Percentiles rank a stretch among this genome's conserved stretches.
Evolutionary conservation across 2,888 invertebrate species (phyloP).

Genomic region (Nomada hirtipes): DNA sequence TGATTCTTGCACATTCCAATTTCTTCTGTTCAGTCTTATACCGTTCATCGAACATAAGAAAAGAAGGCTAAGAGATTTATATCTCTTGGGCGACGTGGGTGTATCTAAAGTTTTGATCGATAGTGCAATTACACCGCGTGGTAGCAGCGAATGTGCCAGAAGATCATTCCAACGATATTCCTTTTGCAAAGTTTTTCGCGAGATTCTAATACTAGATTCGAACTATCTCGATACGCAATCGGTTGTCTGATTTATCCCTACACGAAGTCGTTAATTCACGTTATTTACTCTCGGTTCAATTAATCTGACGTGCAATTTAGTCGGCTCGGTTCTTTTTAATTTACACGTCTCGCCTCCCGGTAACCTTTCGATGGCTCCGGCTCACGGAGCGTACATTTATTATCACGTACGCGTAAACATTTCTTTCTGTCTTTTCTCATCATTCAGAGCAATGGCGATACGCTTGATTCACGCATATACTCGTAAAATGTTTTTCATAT

Average conservation of each 20-base stretch:
- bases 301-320: slow-evolving; percentile 58
- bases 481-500: background rate
- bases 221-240: slow-evolving; percentile 46
- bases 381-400: no score
- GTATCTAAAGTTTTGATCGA: slow-evolving; percentile 29
- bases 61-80: slow-evolving; percentile 9
- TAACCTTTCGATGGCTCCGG: slow-evolving; percentile 46
- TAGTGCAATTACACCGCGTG: slow-evolving; percentile 30
- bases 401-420: slow-evolving; percentile 18
- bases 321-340: slow-evolving; percentile 40
- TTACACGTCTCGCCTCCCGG: background rate
- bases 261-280: slow-evolving; percentile 54
- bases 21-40: no score
- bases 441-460: background rate
- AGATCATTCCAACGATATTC: slow-evolving; percentile 12
- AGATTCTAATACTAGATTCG: slow-evolving; percentile 3
- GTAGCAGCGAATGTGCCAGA: background rate
- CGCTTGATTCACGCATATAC: slow-evolving; percentile 5
- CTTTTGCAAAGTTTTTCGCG: background rate
- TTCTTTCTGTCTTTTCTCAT: background rate
- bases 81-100: background rate
- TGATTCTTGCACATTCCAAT: no score
- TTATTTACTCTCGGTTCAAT: slow-evolving; percentile 48
- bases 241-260: slow-evolving; percentile 45
- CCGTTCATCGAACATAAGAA: background rate